Conservation (phyloP, 2,113 vertebrate species). For the Balaenoptera acutorostrata region DNA sequence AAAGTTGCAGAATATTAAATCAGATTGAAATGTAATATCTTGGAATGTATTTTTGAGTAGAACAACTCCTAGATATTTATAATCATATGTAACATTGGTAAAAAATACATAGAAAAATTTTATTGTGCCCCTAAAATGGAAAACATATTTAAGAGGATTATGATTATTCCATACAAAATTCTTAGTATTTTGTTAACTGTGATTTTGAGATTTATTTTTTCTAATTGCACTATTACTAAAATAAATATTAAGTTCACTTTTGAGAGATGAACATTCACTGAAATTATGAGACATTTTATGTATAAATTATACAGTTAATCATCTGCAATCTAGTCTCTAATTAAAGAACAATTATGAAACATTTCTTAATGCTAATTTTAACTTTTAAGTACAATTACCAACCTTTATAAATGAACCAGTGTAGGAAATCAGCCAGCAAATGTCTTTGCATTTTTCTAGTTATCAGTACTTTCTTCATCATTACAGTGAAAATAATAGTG, state of each 20-base stretch:
- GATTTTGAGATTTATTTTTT: not conserved
- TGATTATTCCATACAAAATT: not conserved
- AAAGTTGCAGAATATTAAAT: not conserved
- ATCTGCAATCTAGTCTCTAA: not conserved
- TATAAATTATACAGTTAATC: not conserved
- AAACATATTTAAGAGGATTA: not conserved
- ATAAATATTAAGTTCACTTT: not conserved
- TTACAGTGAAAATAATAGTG: not conserved
- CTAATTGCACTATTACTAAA: not conserved
- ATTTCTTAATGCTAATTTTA: constrained; percentile 2
- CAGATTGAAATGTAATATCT: not conserved
- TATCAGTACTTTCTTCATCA: not conserved
- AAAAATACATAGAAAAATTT: not conserved
- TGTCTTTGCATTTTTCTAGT: constrained; percentile 12
- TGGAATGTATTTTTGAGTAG: not conserved
- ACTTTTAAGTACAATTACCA: not conserved
- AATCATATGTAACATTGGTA: not conserved
- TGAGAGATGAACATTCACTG: not conserved
- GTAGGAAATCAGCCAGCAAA: constrained; percentile 31
- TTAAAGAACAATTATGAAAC: constrained; percentile 29
- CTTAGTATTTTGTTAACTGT: not conserved
- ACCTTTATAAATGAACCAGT: not conserved
- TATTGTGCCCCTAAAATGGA: not conserved
- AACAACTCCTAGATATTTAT: not conserved
- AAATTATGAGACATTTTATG: not conserved